A percentile compares a stretch with the other conserved stretches of the same genome.
Conservation (phyloP, 2,888 invertebrate species). For the Brachypterus glaber region DNA sequence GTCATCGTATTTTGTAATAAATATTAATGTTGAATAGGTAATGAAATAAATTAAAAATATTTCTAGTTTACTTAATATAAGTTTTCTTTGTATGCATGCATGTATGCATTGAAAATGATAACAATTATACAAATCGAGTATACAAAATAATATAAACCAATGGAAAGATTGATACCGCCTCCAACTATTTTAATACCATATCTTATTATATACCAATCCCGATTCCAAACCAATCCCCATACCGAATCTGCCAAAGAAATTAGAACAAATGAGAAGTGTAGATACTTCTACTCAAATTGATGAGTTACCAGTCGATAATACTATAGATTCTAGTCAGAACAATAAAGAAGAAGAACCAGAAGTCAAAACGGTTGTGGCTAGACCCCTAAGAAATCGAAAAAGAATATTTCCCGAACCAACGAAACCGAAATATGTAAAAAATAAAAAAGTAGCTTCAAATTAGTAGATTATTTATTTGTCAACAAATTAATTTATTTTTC, state of each 20-base stretch:
- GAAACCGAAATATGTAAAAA: conserved; percentile 23
- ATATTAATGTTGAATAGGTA: too few relatives aligned
- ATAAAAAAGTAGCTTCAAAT: conserved; percentile 25
- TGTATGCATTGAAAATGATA: too few relatives aligned
- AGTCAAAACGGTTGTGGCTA: conserved; percentile 14
- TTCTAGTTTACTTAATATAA: too few relatives aligned
- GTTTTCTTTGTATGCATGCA: too few relatives aligned
- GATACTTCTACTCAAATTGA: conserved; percentile 26
- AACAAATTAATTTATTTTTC: too few relatives aligned
- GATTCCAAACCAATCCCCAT: conserved; percentile 64
- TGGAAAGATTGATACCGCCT: conserved; percentile 50
- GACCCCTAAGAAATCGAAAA: conserved; percentile 29
- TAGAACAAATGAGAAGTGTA: conserved; percentile 25
- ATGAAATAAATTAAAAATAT: too few relatives aligned
- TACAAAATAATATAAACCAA: too few relatives aligned
- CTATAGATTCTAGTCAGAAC: too few relatives aligned
- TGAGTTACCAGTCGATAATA: too few relatives aligned
- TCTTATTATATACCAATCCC: conserved; percentile 75
- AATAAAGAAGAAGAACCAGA: conserved; percentile 14
- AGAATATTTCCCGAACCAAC: conserved; percentile 24
- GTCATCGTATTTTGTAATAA: too few relatives aligned
- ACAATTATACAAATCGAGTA: too few relatives aligned
- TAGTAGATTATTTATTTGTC: too few relatives aligned
- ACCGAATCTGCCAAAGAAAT: conserved; percentile 33
- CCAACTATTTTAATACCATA: conserved; percentile 79